Conservation (phyloP, 2,113 vertebrate genomes). For the Rhadina sibilatrix region DNA sequence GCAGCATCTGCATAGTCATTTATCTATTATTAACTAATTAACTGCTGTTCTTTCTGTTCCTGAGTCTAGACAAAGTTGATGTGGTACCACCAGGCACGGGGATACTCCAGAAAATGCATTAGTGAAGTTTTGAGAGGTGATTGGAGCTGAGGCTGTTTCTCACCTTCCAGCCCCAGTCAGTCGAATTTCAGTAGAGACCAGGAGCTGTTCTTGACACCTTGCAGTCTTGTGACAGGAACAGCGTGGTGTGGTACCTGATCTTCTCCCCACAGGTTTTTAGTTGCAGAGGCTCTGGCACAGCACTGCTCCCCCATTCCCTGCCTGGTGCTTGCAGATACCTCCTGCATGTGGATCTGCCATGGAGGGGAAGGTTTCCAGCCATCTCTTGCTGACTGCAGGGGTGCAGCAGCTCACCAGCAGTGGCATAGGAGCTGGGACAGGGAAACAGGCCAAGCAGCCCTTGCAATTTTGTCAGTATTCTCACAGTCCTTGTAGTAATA, state of each 20-base stretch:
- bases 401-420: not conserved
- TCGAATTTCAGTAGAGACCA: not conserved
- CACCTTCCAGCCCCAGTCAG: not conserved
- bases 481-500: not conserved
- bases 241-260: not conserved
- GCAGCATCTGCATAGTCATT: not conserved
- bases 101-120: not conserved
- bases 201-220: not conserved
- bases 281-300: not conserved
- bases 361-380: not conserved
- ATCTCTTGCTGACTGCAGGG: not conserved
- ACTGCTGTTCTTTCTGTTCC: not conserved
- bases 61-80: not conserved
- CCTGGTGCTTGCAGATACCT: not conserved
- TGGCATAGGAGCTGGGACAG: rapidly evolving
- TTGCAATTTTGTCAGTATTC: not conserved
- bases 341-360: rapidly evolving
- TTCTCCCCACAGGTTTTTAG: not conserved
- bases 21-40: not conserved
- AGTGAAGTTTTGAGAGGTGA: not conserved
- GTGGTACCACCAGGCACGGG: not conserved
- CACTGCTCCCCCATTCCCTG: not conserved
- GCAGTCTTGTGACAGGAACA: rapidly evolving
- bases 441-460: not conserved
- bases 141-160: not conserved